Conservation (phyloP, 2,797 vertebrate species). For the Myotis vivesi region DNA sequence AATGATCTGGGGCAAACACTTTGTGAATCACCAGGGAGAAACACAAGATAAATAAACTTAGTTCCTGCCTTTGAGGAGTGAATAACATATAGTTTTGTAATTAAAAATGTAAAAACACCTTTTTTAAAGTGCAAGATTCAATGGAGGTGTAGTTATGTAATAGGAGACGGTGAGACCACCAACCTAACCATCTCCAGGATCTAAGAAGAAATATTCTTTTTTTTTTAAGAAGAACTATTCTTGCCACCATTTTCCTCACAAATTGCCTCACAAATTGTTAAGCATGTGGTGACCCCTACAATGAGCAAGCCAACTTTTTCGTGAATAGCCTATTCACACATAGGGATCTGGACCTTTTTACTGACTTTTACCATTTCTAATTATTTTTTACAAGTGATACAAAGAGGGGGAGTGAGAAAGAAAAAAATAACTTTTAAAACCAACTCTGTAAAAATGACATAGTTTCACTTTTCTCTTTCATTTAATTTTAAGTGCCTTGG, state of each 20-base stretch:
- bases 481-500: conserved; percentile 66
- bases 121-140: neutral
- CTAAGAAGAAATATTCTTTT: conserved; percentile 21
- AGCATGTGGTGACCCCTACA: neutral
- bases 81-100: neutral
- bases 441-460: conserved; percentile 44
- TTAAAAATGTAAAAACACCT: neutral
- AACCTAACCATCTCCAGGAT: neutral
- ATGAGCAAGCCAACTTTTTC: neutral
- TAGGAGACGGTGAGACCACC: neutral
- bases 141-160: neutral
- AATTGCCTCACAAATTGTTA: neutral
- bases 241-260: neutral
- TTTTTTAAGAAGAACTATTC: conserved; percentile 11
- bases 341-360: conserved; percentile 11
- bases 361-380: conserved; percentile 57
- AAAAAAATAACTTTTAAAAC: conserved; percentile 59
- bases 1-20: neutral
- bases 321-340: conserved; percentile 39
- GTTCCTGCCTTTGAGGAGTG: neutral
- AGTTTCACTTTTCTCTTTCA: conserved; percentile 60
- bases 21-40: neutral
- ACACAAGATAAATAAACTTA: neutral
- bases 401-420: conserved; percentile 2
- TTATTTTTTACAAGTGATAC: conserved; percentile 68